These are phyloP conservation scores for Bovichtus variegatus DNA, from an alignment of 2,797 vertebrate species.

Conservation along the genomic window DNA sequence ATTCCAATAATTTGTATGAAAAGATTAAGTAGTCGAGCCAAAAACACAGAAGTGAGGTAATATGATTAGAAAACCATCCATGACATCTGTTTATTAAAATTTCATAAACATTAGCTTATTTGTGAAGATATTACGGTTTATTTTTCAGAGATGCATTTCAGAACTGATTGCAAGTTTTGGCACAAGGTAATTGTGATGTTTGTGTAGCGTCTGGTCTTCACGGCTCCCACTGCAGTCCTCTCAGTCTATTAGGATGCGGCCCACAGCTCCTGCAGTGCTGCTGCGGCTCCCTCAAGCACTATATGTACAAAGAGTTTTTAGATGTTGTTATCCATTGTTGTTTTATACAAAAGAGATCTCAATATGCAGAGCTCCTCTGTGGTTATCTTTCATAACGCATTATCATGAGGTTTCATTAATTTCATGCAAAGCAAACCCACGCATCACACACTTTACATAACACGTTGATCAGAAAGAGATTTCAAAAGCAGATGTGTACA, in stretches of 20 bases:
- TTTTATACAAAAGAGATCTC: not conserved
- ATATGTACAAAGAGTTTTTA: not conserved
- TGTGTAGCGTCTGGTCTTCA: slow-evolving; percentile 33
- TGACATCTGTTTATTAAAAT: not conserved
- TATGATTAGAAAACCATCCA: not conserved
- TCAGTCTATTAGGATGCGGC: slow-evolving; percentile 70
- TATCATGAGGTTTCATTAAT: not conserved
- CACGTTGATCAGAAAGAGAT: not conserved
- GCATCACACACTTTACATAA: not conserved
- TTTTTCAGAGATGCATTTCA: not conserved
- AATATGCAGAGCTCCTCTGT: not conserved
- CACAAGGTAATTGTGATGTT: slow-evolving; percentile 45
- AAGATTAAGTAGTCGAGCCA: not conserved
- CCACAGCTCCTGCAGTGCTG: slow-evolving; percentile 64
- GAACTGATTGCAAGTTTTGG: not conserved
- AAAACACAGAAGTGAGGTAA: not conserved
- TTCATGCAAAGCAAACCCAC: not conserved
- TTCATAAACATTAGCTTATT: not conserved
- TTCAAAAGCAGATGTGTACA: not conserved
- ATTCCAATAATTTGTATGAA: not conserved
- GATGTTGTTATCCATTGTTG: not conserved
- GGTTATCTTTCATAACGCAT: not conserved
- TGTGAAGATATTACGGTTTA: not conserved
- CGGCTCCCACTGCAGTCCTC: slow-evolving; percentile 61
- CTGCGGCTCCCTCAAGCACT: slow-evolving; percentile 34